Percentiles rank a stretch among this genome's conserved stretches.
Evolutionary conservation across 1,140 invertebrate genomes (phyloP).

Genomic region (Micrasema longulum): DNA sequence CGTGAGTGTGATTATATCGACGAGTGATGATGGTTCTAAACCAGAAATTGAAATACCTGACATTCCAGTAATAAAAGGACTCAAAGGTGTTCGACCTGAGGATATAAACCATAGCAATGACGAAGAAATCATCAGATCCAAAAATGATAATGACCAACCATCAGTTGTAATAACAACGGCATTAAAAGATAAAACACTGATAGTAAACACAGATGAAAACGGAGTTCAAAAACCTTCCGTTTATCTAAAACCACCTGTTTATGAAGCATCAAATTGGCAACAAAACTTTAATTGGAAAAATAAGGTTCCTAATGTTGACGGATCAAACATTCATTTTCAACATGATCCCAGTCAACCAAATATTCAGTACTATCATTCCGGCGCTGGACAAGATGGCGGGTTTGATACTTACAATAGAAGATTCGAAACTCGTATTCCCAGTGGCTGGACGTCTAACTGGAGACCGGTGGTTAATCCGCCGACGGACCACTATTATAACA

Average conservation of each 20-base stretch:
- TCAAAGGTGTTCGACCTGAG: conserved; percentile 45
- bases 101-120: conserved; percentile 39
- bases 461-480: conserved; percentile 35
- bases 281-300: conserved; percentile 32
- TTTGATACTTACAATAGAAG: background rate
- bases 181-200: background rate
- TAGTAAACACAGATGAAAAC: conserved; percentile 9
- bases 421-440: conserved; percentile 27
- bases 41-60: conserved; percentile 45
- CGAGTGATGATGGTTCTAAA: conserved; percentile 39
- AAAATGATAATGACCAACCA: conserved; percentile 23
- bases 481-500: conserved; percentile 47
- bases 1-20: conserved; percentile 55
- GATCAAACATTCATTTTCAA: background rate
- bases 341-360: background rate
- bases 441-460: conserved; percentile 46
- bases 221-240: conserved; percentile 19
- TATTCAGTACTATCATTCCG: background rate
- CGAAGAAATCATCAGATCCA: background rate
- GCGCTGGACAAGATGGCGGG: background rate
- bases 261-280: conserved; percentile 42
- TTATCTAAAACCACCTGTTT: conserved; percentile 31
- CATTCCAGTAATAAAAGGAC: conserved; percentile 55
- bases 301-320: conserved; percentile 16
- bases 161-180: conserved; percentile 15